Base-by-base conservation (phyloP, 2,888 invertebrate genomes). In the Apodemia hepburni region DNA sequence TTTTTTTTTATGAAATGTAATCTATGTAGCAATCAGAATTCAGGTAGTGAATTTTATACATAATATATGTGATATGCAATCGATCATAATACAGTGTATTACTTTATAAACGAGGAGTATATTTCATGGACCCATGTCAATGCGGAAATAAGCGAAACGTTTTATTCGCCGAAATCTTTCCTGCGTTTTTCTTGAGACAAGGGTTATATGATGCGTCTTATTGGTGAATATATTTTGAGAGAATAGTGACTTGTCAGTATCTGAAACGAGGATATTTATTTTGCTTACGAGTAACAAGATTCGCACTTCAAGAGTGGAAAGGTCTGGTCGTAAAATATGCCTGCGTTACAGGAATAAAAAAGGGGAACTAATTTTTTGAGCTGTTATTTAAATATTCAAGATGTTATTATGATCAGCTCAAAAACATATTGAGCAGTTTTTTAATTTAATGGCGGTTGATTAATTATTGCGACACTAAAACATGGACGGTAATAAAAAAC, bases 111-210 rank as follows among this genome's bases (percentile, higher is more conserved):
- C 54, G 27, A 15, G 22, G 22, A 22, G 22, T 54, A 54, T 54
- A 54, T 54, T 54, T 22, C 22, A 54, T 18, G 22, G 9, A 54
- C 54, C 54, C 27, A 15, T 27, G 54, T 54, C 54, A 54, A 54
- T 54, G 54, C 54, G 27, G 27, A 54, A 54, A 54, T 27, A 54
- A 54, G 27, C 27, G 54, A 27, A 54, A 54, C 27, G 54, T 54
- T 54, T 54, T 15, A 27, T 22, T 54, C 54, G 15, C 15, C 22
- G 15, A 27, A 54, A 54, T 54, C 15, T 54, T 54, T 54, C 54
- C 15, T 22, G 54, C 27, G 22, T 27, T 27, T 54, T 54, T 15
- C 54, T 54, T 27, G 22, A 27, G 54, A 54, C 54, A 54, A 54
- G 54, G 54, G 54, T 54, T 54, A 22, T 27, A 54, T 54, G 54